A percentile compares a stretch with the other conserved stretches of the same genome.
Evolutionary conservation across 2,888 invertebrate genomes (phyloP).

Genomic region (Phrixothrix hirtus): DNA sequence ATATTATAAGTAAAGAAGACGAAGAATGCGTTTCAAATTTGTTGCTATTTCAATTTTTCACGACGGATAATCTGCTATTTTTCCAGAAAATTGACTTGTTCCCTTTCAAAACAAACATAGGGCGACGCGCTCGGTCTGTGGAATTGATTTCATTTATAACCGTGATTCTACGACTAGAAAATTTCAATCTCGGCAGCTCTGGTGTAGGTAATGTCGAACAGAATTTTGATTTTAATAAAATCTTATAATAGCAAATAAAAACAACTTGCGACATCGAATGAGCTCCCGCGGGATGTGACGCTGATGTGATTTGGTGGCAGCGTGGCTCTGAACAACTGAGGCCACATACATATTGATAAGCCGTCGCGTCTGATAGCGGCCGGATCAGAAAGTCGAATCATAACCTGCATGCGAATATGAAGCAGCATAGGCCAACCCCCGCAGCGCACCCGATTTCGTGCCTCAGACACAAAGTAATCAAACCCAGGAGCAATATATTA

Average conservation of each 20-base stretch:
- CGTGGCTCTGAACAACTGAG: constrained; percentile 33
- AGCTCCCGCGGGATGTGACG: constrained; percentile 34
- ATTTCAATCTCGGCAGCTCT: constrained; percentile 43
- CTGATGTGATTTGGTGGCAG: constrained; percentile 38
- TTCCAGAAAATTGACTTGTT: constrained; percentile 50
- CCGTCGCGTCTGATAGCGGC: constrained; percentile 38
- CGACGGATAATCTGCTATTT: constrained; percentile 47
- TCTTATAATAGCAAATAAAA: constrained; percentile 37
- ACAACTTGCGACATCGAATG: constrained; percentile 32
- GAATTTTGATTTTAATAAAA: constrained; percentile 41
- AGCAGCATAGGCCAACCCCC: constrained; percentile 12
- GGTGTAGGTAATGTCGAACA: constrained; percentile 19
- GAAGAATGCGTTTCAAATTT: constrained; percentile 48
- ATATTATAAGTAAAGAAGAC: constrained; percentile 46
- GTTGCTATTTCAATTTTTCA: constrained; percentile 49
- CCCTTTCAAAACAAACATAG: constrained; percentile 44
- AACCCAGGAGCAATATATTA: constrained; percentile 35
- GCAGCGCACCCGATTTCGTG: constrained; percentile 7
- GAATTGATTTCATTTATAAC: constrained; percentile 52
- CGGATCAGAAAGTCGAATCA: constrained; percentile 36
- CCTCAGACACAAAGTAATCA: constrained; percentile 30
- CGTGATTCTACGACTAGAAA: constrained; percentile 42
- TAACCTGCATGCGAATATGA: constrained; percentile 39
- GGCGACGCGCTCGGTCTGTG: constrained; percentile 39
- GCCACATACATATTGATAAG: constrained; percentile 45